These are phyloP conservation scores for Oncorhynchus keta DNA, from an alignment of 2,113 vertebrate genomes.

Conservation along the genomic window DNA sequence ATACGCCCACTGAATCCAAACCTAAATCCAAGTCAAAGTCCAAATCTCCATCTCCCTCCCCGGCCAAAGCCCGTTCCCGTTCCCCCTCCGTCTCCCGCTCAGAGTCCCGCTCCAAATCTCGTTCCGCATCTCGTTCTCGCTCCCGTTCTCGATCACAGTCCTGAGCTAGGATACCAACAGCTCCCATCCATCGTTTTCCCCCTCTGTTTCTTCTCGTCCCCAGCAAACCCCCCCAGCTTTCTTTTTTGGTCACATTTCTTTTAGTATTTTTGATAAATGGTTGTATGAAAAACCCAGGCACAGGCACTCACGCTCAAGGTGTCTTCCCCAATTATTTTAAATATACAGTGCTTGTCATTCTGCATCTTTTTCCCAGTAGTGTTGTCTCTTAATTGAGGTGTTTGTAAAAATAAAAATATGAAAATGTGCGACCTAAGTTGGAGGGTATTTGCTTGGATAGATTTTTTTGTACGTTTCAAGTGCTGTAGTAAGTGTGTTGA, in stretches of 20 bases:
- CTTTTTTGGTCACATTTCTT: no score
- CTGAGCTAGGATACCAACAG: neutral
- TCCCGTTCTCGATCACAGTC: constrained; percentile 33
- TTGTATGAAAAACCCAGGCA: constrained; percentile 8
- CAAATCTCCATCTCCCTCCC: constrained; percentile 21
- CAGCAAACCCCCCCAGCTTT: no score
- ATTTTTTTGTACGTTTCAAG: constrained; percentile 32
- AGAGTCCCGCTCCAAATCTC: constrained; percentile 24
- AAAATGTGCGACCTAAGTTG: neutral
- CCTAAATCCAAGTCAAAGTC: constrained; percentile 9
- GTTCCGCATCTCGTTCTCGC: constrained; percentile 7
- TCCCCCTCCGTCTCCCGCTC: neutral
- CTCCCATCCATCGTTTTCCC: neutral
- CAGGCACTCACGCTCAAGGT: constrained; percentile 20
- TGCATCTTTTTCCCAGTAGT: constrained; percentile 24
- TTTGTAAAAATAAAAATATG: constrained; percentile 30
- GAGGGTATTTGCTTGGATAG: constrained; percentile 24
- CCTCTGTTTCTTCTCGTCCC: neutral
- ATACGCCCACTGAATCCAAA: neutral
- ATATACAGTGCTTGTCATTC: constrained; percentile 10
- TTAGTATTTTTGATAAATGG: constrained; percentile 19
- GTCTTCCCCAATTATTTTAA: constrained; percentile 15
- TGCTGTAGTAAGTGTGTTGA: constrained; percentile 33
- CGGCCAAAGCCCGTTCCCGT: constrained; percentile 1
- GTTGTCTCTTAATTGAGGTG: constrained; percentile 24